phyloP scores from a whole-genome alignment of 1,140 invertebrate species.

The Aphaenogaster rudis region DNA sequence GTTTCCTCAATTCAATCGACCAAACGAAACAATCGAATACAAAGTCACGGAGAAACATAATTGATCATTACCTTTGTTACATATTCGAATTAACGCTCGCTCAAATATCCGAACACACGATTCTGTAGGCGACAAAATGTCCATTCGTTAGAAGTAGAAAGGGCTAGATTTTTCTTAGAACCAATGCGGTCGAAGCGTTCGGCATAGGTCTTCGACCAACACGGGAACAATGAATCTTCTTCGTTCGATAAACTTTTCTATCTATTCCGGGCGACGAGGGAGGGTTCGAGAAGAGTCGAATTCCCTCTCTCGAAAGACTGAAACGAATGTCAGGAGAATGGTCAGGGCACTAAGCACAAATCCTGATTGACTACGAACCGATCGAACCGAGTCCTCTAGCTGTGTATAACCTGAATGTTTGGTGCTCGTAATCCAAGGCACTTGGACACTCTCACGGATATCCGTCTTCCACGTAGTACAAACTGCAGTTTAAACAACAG shows the following conservation, averaged over 20 bases:
- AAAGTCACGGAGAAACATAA: background rate
- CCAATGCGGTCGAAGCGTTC: constrained; percentile 28
- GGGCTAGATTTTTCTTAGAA: constrained; percentile 47
- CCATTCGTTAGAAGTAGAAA: constrained; percentile 41
- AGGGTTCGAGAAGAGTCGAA: background rate
- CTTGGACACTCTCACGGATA: constrained; percentile 69
- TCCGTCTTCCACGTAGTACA: constrained; percentile 85
- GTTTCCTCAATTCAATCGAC: background rate
- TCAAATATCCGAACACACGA: constrained; percentile 11
- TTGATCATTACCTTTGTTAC: background rate
- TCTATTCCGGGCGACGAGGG: constrained; percentile 3
- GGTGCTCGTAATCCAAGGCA: constrained; percentile 63
- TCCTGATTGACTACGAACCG: constrained; percentile 41
- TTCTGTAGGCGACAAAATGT: constrained; percentile 3
- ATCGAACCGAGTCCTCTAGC: constrained; percentile 43
- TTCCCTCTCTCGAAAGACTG: constrained; percentile 42
- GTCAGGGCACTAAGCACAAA: constrained; percentile 28
- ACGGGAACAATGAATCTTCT: constrained; percentile 70
- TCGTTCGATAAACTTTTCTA: constrained; percentile 63
- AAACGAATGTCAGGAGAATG: constrained; percentile 26
- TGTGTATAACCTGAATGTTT: constrained; percentile 44
- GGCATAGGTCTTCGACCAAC: constrained; percentile 64
- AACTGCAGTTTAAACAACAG: constrained; percentile 74
- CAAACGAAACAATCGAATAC: background rate
- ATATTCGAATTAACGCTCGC: background rate